Evolutionary conservation across 2,888 invertebrate genomes (phyloP).

Genomic region (Notodonta dromedarius): DNA sequence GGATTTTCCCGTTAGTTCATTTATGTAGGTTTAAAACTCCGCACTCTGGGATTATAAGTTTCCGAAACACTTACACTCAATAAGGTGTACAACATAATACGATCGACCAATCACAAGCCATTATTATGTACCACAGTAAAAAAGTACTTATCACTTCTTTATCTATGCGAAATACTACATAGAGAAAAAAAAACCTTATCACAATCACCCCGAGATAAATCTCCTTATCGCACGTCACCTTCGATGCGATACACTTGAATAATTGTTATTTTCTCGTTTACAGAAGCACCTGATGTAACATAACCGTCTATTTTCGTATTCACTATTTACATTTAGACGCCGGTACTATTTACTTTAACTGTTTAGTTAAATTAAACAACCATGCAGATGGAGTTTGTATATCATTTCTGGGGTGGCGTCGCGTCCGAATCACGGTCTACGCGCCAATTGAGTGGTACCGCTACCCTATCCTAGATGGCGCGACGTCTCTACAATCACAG

Average conservation of each 20-base stretch:
- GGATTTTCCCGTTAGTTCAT: too few species aligned
- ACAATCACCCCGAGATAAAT: conserved; percentile 28
- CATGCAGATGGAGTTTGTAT: neutral
- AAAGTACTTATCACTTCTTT: neutral
- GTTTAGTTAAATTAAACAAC: conserved; percentile 1
- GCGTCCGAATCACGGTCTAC: too few species aligned
- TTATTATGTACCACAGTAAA: too few species aligned
- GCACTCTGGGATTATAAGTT: too few species aligned
- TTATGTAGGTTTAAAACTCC: too few species aligned
- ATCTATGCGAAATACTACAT: conserved; percentile 9
- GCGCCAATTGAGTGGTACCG: too few species aligned
- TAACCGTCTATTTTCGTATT: conserved; percentile 30
- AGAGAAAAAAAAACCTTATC: conserved; percentile 9
- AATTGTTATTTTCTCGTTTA: conserved; percentile 37
- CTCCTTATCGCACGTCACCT: conserved; percentile 24
- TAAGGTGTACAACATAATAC: too few species aligned
- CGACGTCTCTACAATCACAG: too few species aligned
- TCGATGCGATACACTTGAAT: conserved; percentile 14
- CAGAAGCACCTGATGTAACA: conserved; percentile 8
- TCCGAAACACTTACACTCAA: too few species aligned
- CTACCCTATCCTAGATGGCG: too few species aligned
- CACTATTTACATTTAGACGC: conserved; percentile 25
- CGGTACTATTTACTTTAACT: conserved; percentile 22
- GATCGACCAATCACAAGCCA: too few species aligned
- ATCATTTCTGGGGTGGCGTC: neutral